Conservation (phyloP, 1,140 invertebrate genomes). For the Sweltsa coloradensis region DNA sequence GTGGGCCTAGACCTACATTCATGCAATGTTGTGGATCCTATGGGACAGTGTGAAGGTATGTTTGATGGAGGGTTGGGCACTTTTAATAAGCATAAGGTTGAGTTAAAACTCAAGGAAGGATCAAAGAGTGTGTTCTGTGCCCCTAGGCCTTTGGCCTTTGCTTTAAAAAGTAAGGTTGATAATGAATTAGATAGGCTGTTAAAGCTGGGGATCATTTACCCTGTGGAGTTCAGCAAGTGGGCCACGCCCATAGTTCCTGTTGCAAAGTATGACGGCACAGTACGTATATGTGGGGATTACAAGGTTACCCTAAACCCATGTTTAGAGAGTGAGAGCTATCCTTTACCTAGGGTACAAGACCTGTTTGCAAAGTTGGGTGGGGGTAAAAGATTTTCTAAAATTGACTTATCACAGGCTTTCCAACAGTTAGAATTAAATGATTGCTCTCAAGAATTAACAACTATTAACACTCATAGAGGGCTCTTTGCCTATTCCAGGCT, state of each 20-base stretch:
- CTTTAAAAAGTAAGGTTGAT: conserved; percentile 4
- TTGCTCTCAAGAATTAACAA: background rate
- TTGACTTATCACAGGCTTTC: conserved; percentile 9
- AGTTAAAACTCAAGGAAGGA: background rate
- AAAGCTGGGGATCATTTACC: background rate
- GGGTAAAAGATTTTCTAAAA: conserved; percentile 2
- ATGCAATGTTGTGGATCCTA: too few relatives aligned
- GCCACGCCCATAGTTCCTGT: conserved; percentile 25
- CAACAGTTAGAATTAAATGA: conserved; percentile 1
- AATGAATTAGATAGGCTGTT: conserved; percentile 1
- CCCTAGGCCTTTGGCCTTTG: background rate
- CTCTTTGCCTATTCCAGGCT: background rate
- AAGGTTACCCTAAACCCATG: conserved; percentile 5
- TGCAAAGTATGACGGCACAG: conserved; percentile 21
- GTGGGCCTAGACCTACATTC: too few relatives aligned
- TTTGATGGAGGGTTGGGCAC: background rate
- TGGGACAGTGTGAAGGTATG: too few relatives aligned
- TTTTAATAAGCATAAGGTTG: background rate
- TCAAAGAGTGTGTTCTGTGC: background rate
- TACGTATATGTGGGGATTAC: conserved; percentile 25
- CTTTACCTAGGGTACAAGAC: conserved; percentile 1
- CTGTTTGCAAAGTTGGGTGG: background rate
- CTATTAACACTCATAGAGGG: conserved; percentile 1
- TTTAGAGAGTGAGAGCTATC: conserved; percentile 2
- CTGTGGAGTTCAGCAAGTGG: conserved; percentile 20